Base-by-base conservation (phyloP, 2,113 vertebrate genomes). In the Nesogale talazaci region DNA sequence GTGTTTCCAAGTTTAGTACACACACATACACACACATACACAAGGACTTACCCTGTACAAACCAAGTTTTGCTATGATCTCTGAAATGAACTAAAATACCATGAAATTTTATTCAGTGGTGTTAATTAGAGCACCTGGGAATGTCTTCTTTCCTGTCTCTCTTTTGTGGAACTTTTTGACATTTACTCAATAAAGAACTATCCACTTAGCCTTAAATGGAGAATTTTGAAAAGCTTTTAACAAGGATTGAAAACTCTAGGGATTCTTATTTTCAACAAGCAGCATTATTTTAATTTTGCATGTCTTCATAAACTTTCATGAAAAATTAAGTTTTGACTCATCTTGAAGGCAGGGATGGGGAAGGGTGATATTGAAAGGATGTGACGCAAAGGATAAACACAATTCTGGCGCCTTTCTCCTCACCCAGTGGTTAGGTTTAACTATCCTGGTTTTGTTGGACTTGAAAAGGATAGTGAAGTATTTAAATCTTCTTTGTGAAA, bases 401-500 rank as follows among this genome's bases (percentile, higher is more conserved):
- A 16, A 90, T 80, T 52, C 86, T 94, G 78, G 77, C 79, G 20
- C 22, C 31, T 57, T 95, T 95, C 52, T 89, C 34, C 95, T 59
- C 79, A 19, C 79, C 69, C 94, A 97, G 94, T 93, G 70, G 42
- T 89, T 93, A 75, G 1, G 0, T 83, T 97, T 82, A 83, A 95
- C 86, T 90, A 12, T 6, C 14, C 38, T 89, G 97, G 87, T 97
- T 97, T 96, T 95, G n/a, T 95, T 97, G 92, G 70, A 95, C n/a
- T 77, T 84, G 61, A 95, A 89, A 78, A 95, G 38, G 83, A 90
- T 95, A 92, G 31, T 86, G 63, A 52, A 95, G 27, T 65, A 94
- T 91, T 96, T 97, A 97, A 67, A 92, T 96, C 27, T 96, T 96
- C 38, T 94, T 96, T 97, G 97, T 94, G 72, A 94, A 97, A 97